Conservation (phyloP, 2,888 invertebrate species). For the Sphaeridia pumilis region DNA sequence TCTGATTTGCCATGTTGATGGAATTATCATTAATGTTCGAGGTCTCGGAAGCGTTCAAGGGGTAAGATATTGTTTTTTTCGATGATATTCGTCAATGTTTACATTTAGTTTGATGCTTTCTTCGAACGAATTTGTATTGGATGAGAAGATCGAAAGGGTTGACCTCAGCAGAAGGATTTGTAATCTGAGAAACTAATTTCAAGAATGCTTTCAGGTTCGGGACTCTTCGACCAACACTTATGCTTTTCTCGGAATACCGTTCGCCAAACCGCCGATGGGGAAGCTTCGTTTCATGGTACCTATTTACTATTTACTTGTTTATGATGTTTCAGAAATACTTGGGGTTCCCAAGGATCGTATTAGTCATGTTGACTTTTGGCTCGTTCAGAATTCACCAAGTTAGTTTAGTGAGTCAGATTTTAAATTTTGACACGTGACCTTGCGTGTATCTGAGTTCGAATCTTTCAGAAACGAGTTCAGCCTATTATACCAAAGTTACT, state of each 20-base stretch:
- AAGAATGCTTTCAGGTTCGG: conserved; percentile 20
- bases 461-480: too few species aligned
- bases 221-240: conserved; percentile 26
- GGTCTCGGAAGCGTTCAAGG: conserved; percentile 34
- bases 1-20: conserved; percentile 22
- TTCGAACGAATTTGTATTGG: background rate
- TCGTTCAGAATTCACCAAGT: too few species aligned
- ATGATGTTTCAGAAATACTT: too few species aligned
- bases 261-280: conserved; percentile 32
- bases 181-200: background rate
- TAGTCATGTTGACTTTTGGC: too few species aligned
- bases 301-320: conserved; percentile 4
- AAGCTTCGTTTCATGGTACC: conserved; percentile 28
- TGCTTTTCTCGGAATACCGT: conserved; percentile 33
- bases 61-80: conserved; percentile 19
- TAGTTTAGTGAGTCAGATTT: too few species aligned
- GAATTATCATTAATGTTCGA: conserved; percentile 27
- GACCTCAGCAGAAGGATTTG: background rate
- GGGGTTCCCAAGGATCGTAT: too few species aligned
- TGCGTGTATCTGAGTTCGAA: too few species aligned
- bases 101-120: too few species aligned
- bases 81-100: background rate
- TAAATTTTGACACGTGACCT: too few species aligned
- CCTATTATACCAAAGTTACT: too few species aligned
- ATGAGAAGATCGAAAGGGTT: background rate